Evolutionary conservation across 2,797 vertebrate genomes (phyloP).

Genomic region (Mallotus villosus): DNA sequence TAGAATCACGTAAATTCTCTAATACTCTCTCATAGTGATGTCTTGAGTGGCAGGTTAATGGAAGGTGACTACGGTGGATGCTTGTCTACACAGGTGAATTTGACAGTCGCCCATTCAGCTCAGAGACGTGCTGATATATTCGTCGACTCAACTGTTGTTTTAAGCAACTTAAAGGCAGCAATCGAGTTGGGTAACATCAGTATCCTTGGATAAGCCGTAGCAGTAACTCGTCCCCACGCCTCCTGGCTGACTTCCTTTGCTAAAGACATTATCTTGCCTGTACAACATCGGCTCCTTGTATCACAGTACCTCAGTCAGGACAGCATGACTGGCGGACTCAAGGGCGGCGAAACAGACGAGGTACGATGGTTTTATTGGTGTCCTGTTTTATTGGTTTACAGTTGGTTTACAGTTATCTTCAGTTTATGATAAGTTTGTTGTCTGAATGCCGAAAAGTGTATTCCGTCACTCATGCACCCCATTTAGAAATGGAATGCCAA

Average conservation of each 20-base stretch:
- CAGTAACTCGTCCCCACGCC: constrained; percentile 69
- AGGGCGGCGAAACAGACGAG: constrained; percentile 87
- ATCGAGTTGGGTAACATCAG: constrained; percentile 41
- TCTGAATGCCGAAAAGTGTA: not conserved
- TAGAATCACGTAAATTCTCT: constrained; percentile 33
- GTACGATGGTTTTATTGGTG: constrained; percentile 67
- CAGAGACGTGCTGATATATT: constrained; percentile 24
- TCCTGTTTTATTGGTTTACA: not conserved
- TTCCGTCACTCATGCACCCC: constrained; percentile 6
- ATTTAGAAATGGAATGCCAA: not conserved
- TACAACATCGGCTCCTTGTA: constrained; percentile 53
- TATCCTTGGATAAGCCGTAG: constrained; percentile 45
- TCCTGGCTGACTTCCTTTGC: constrained; percentile 71
- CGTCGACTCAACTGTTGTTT: constrained; percentile 20
- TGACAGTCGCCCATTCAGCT: constrained; percentile 11
- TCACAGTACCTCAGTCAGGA: constrained; percentile 55
- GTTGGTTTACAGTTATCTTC: not conserved
- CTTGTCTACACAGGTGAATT: constrained; percentile 47
- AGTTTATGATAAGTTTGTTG: constrained; percentile 5
- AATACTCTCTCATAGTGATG: constrained; percentile 6
- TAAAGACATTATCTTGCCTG: constrained; percentile 60
- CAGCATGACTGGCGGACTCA: constrained; percentile 92
- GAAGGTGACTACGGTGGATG: constrained; percentile 19
- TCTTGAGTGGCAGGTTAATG: constrained; percentile 38
- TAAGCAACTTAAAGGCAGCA: constrained; percentile 44